Evolutionary conservation across 2,113 vertebrate genomes (phyloP).

Genomic region (Ammodramus savannarum): DNA sequence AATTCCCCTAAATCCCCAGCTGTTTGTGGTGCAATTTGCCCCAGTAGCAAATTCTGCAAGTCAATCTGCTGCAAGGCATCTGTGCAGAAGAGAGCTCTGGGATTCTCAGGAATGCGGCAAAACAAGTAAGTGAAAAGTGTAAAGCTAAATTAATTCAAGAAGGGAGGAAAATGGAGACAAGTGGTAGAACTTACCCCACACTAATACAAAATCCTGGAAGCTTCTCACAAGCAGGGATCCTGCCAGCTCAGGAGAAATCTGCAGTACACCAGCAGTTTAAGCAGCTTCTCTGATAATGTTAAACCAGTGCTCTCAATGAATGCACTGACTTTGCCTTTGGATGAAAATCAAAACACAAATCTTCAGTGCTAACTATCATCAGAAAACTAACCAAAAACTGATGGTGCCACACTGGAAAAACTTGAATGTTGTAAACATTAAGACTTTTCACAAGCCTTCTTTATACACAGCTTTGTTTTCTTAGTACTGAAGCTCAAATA

Average conservation of each 20-base stretch:
- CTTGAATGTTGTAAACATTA: background rate
- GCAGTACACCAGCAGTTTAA: background rate
- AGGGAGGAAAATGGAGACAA: background rate
- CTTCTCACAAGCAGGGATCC: background rate
- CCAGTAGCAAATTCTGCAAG: background rate
- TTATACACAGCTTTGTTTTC: background rate
- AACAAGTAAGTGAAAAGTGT: constrained; percentile 12
- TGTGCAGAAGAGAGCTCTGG: background rate
- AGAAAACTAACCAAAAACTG: background rate
- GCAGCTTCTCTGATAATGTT: background rate
- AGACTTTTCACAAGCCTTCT: background rate
- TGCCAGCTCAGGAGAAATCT: background rate
- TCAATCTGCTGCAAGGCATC: background rate
- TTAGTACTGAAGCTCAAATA: background rate
- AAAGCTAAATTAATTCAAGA: constrained; percentile 19
- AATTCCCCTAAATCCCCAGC: background rate
- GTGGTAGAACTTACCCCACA: background rate
- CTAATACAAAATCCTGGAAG: background rate
- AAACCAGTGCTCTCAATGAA: background rate
- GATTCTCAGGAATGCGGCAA: constrained; percentile 25
- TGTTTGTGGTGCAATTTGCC: background rate
- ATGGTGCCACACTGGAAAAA: background rate
- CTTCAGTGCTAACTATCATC: background rate
- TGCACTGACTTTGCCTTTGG: background rate
- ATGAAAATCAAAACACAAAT: background rate